phyloP scores from a whole-genome alignment of 2,797 vertebrate species.

The Tenualosa ilisha region DNA sequence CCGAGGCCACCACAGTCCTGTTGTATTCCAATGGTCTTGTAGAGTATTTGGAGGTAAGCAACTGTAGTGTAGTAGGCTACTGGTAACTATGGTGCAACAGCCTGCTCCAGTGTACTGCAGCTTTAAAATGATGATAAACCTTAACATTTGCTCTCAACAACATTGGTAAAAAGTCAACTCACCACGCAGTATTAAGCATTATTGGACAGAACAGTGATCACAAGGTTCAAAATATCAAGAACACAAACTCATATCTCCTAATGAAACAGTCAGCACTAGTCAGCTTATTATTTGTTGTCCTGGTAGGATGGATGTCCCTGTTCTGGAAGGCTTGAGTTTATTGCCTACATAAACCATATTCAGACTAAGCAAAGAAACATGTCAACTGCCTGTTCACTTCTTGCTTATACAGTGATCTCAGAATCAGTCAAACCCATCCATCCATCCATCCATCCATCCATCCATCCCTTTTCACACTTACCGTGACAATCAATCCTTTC shows the following conservation, averaged over 20 bases:
- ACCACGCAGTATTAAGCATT: background rate
- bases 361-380: background rate
- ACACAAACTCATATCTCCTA: background rate
- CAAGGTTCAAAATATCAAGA: background rate
- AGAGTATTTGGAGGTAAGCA: background rate
- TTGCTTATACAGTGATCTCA: background rate
- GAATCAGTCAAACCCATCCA: background rate
- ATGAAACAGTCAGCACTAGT: background rate
- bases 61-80: background rate
- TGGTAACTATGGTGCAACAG: background rate
- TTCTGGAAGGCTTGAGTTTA: background rate
- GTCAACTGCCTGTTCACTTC: background rate
- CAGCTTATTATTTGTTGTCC: background rate
- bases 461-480: conserved; percentile 64
- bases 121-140: background rate
- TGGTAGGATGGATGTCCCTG: background rate
- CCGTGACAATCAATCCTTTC: conserved; percentile 90
- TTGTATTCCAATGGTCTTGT: background rate
- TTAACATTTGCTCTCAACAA: background rate
- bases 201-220: background rate
- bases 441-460: conserved; percentile 7
- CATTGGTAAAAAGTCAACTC: background rate
- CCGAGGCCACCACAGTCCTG: background rate
- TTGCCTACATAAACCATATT: background rate
- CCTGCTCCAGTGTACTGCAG: background rate